Evolutionary conservation across 2,113 vertebrate species (phyloP).

Genomic region (Enhydra lutris): DNA sequence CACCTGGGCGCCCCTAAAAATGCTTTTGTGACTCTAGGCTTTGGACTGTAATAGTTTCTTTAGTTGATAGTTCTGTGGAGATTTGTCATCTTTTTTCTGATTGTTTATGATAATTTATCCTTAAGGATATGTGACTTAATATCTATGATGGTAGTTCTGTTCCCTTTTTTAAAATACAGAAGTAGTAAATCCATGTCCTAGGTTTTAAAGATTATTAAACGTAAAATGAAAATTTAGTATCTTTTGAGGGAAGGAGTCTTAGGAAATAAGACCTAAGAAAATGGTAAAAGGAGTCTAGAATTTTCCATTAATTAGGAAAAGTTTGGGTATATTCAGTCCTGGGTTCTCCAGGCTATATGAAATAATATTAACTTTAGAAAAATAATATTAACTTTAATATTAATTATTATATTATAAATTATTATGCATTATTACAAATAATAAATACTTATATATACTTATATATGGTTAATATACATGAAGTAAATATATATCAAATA

Average conservation of each 20-base stretch:
- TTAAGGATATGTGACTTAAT: not conserved
- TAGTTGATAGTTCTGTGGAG: not conserved
- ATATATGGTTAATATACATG: no score
- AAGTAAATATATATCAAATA: no score
- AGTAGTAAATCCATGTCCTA: not conserved
- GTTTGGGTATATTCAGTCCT: not conserved
- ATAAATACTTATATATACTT: no score
- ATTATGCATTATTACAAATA: no score
- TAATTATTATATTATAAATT: no score
- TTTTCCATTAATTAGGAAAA: constrained; percentile 9
- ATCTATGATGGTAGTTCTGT: not conserved
- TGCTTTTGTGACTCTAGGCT: not conserved
- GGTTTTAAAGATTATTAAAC: not conserved
- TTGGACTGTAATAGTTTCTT: constrained; percentile 2
- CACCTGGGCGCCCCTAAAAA: no score
- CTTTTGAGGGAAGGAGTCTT: not conserved
- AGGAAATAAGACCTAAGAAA: constrained; percentile 6
- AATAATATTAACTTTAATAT: not conserved
- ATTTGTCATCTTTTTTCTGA: not conserved
- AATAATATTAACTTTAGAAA: not conserved
- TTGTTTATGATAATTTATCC: not conserved
- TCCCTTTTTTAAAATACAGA: not conserved
- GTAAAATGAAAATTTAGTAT: not conserved
- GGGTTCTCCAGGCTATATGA: not conserved
- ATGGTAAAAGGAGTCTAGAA: not conserved